A percentile compares a stretch with the other conserved stretches of the same genome.
These are phyloP conservation scores for Etheostoma cragini DNA, from an alignment of 2,113 vertebrate genomes.

Conservation along the genomic window DNA sequence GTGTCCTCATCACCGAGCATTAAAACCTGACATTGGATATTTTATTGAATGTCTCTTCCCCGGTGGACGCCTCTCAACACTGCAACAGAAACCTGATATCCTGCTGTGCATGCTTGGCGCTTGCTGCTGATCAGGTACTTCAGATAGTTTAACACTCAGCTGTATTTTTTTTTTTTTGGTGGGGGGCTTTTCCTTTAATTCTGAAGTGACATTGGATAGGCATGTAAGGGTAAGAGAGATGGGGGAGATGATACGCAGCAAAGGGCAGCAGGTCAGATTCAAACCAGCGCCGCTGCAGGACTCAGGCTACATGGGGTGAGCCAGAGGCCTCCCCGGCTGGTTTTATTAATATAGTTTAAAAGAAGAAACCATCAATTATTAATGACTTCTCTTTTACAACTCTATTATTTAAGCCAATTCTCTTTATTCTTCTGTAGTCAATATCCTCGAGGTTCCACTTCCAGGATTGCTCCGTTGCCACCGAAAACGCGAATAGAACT, in stretches of 20 bases:
- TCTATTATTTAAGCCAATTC: not conserved
- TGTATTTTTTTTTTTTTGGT: too few species aligned
- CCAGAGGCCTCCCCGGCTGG: too few species aligned
- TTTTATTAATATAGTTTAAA: conserved; percentile 36
- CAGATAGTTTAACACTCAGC: not conserved
- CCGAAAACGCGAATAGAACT: not conserved
- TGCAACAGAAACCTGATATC: not conserved
- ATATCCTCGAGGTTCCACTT: too few species aligned
- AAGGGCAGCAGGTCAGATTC: too few species aligned
- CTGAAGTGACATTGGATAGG: too few species aligned
- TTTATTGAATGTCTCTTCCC: conserved; percentile 3
- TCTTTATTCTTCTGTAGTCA: not conserved
- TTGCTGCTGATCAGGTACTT: not conserved
- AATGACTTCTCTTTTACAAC: conserved; percentile 12
- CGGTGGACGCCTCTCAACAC: not conserved
- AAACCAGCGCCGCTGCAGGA: too few species aligned
- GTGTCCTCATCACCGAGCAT: not conserved
- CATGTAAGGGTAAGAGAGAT: too few species aligned
- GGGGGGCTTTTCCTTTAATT: too few species aligned
- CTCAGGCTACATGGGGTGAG: too few species aligned
- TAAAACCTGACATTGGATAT: not conserved
- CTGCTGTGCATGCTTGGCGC: not conserved
- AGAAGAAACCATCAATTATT: conserved; percentile 38
- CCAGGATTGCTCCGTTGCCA: too few species aligned
- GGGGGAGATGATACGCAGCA: too few species aligned